Percentiles rank a stretch among this genome's conserved stretches.
These are phyloP conservation scores for Euproctis similis DNA, from an alignment of 2,888 invertebrate genomes.

Conservation along the genomic window DNA sequence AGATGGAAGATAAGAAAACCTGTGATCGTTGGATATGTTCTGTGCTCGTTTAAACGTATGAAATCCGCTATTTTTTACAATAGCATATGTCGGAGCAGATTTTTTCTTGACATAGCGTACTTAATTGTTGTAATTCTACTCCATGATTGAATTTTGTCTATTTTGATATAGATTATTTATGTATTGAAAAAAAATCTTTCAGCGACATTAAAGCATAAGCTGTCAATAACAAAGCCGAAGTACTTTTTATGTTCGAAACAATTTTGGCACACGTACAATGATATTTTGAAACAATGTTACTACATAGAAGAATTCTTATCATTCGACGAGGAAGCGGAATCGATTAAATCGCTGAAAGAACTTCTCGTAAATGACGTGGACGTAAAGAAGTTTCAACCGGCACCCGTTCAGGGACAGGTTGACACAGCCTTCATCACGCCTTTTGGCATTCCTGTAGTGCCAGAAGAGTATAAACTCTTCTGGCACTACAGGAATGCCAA, in stretches of 20 bases:
- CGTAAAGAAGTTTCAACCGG: conserved; percentile 49
- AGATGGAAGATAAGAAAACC: no score
- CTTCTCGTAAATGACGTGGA: conserved; percentile 32
- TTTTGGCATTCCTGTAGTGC: conserved; percentile 82
- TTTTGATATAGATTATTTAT: no score
- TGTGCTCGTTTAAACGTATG: no score
- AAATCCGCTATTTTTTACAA: no score
- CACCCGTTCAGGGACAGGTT: conserved; percentile 53
- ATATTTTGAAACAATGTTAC: conserved; percentile 34
- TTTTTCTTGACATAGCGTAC: no score
- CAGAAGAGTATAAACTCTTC: conserved; percentile 83
- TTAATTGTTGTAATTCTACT: no score
- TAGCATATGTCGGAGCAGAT: no score
- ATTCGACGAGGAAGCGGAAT: conserved; percentile 31
- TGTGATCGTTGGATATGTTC: no score
- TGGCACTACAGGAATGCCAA: conserved; percentile 81
- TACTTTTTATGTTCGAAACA: conserved; percentile 77
- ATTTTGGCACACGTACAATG: conserved; percentile 55
- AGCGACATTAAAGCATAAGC: conserved; percentile 79
- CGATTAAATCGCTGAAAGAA: conserved; percentile 28
- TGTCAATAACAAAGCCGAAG: conserved; percentile 79
- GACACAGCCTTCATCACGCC: conserved; percentile 71
- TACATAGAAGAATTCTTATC: conserved; percentile 38
- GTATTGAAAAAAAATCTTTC: no score
- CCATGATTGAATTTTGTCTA: no score